These are phyloP conservation scores for Colostygia pectinataria DNA, from an alignment of 2,888 invertebrate genomes.

Conservation along the genomic window DNA sequence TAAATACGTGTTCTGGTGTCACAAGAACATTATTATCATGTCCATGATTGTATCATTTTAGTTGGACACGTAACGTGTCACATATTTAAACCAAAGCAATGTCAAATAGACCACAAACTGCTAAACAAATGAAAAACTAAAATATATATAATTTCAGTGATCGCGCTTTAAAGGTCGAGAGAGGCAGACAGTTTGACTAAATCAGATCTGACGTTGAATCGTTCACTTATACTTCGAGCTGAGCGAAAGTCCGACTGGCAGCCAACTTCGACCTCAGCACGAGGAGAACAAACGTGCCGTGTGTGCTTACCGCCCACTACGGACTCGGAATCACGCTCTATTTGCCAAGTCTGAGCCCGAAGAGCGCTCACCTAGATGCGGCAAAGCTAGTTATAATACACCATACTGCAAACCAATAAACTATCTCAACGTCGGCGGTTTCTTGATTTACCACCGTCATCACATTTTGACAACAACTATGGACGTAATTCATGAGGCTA, in stretches of 20 bases:
- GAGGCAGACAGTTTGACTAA: background rate
- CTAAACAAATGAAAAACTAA: too few relatives aligned
- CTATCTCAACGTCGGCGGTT: constrained; percentile 10
- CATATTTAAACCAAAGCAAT: too few relatives aligned
- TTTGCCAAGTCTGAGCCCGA: constrained; percentile 17
- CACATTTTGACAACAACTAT: constrained; percentile 21
- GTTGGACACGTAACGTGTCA: too few relatives aligned
- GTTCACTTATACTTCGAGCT: background rate
- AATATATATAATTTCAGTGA: too few relatives aligned
- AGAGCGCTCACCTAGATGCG: constrained; percentile 6
- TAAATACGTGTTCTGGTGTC: too few relatives aligned
- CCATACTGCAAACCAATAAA: constrained; percentile 20
- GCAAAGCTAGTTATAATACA: constrained; percentile 6
- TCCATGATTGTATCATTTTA: too few relatives aligned
- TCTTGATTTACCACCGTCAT: constrained; percentile 15
- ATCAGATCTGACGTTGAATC: constrained; percentile 1
- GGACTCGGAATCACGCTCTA: constrained; percentile 22
- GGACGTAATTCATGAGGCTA: constrained; percentile 23
- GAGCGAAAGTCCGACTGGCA: constrained; percentile 12
- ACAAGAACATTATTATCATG: too few relatives aligned
- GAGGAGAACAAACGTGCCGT: constrained; percentile 33
- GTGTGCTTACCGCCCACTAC: constrained; percentile 18
- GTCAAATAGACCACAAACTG: too few relatives aligned
- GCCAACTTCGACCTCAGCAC: constrained; percentile 33
- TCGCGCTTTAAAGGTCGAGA: too few relatives aligned